Evolutionary conservation across 1,140 invertebrate species (phyloP).

Genomic region (Hirudo medicinalis): DNA sequence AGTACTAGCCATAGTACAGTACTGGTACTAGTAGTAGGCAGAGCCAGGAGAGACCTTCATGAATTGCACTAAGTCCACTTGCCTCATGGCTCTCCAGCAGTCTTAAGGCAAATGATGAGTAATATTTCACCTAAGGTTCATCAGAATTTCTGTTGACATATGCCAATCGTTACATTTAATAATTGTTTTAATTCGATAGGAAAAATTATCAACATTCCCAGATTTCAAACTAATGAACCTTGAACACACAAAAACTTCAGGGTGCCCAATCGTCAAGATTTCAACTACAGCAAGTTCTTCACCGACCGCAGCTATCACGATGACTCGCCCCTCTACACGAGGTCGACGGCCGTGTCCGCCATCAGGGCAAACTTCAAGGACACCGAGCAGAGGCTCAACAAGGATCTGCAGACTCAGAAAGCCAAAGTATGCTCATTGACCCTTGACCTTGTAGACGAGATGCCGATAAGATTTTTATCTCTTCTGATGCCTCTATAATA

Average conservation of each 20-base stretch:
- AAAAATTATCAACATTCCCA: not conserved
- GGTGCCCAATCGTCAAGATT: not conserved
- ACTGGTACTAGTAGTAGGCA: too few relatives aligned
- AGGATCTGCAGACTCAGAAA: not conserved
- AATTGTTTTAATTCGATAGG: too few relatives aligned
- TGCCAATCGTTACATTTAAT: too few relatives aligned
- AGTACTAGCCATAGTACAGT: too few relatives aligned
- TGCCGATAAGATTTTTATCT: too few relatives aligned
- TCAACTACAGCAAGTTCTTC: not conserved
- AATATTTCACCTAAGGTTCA: too few relatives aligned
- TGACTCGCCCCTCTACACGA: not conserved
- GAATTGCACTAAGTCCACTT: too few relatives aligned
- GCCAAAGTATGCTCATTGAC: not conserved
- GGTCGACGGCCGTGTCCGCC: not conserved
- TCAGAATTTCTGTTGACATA: too few relatives aligned
- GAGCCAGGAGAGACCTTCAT: too few relatives aligned
- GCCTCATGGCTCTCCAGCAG: too few relatives aligned
- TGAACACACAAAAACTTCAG: not conserved
- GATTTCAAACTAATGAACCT: not conserved
- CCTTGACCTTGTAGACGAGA: too few relatives aligned
- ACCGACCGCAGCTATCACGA: not conserved
- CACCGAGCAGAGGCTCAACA: not conserved
- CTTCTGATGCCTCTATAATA: not conserved
- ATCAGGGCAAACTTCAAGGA: conserved; percentile 5
- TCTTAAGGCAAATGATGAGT: too few relatives aligned